Base-by-base conservation (phyloP, 2,888 invertebrate species). In the Andrena trimmerana region DNA sequence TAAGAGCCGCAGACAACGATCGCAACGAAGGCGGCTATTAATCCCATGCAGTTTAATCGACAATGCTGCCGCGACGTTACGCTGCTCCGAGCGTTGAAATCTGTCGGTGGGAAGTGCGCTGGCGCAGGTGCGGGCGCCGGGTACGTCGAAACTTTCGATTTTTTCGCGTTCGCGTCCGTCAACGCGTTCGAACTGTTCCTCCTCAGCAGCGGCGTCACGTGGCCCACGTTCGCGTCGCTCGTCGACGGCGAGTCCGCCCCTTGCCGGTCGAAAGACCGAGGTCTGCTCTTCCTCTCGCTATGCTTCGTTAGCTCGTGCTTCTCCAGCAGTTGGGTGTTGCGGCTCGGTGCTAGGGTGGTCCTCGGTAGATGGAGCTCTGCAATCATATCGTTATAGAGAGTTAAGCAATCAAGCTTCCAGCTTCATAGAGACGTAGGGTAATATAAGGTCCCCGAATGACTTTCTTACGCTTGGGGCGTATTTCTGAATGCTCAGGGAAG, bases 31-130 rank as follows among this genome's bases (percentile, higher is more conserved):
- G 48, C 68, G 78, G 84, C n/a, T 63, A 59, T 71, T 67, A 86
- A 76, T 57, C 63, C 81, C 62, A 86, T 52, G 66, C 77, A 65
- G 67, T 76, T 48, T 36, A 78, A 79, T 81, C 66, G 81, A 20
- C 70, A 62, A 27, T 81, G 66, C 24, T 29, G 74, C 36, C 57
- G 48, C 24, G 79, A 78, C n/a, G 62, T 63, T 7, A 78, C 84
- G 65, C 81, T 69, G 63, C 72, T 88, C 54, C 83, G 88, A 29
- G 69, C 73, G 29, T 79, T 84, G 73, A 86, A 50, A 67, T 90
- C 84, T 8, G 86, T 88, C 8, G 90, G 89, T 20, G 90, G 78
- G 13, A 83, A 90, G 78, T 90, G 87, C 36, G 90, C 90, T 20
- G 87, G 88, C 52, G 83, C 88, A 42, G 90, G 84, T 69, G 89